Percentiles rank a stretch among this genome's conserved stretches.
phyloP scores from a whole-genome alignment of 2,888 invertebrate genomes.

The Apodemia mormo region DNA sequence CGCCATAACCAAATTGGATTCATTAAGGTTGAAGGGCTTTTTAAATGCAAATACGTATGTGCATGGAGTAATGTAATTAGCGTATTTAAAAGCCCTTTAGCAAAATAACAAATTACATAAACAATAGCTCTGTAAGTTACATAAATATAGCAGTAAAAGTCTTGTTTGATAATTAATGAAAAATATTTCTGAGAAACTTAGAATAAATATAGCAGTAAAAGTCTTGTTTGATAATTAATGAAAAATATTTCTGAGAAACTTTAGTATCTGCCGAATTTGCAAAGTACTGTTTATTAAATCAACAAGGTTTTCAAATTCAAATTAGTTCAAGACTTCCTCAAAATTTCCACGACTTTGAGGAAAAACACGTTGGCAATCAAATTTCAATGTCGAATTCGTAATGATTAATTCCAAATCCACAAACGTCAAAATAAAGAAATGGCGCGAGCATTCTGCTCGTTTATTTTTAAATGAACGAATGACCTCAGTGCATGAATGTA shows the following conservation, averaged over 20 bases:
- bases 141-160: too few relatives aligned
- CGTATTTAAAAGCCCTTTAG: too few relatives aligned
- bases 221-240: too few relatives aligned
- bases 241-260: background rate
- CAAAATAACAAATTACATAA: too few relatives aligned
- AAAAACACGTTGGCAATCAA: background rate
- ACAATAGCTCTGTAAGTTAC: too few relatives aligned
- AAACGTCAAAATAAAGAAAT: conserved; percentile 55
- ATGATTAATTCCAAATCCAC: conserved; percentile 40
- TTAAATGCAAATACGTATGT: too few relatives aligned
- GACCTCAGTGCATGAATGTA: conserved; percentile 79
- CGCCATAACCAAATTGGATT: too few relatives aligned
- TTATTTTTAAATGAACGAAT: conserved; percentile 75
- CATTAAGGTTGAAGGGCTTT: too few relatives aligned
- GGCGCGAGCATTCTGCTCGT: conserved; percentile 47
- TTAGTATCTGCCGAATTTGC: background rate
- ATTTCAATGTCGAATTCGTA: conserved; percentile 21
- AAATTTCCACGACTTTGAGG: background rate
- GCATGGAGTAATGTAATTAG: too few relatives aligned
- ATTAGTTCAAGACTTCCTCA: background rate
- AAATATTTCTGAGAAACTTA: background rate
- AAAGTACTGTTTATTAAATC: background rate
- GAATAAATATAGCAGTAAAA: background rate
- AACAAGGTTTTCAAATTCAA: background rate
- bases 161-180: too few relatives aligned